Conservation (phyloP, 2,888 invertebrate species). For the Pogonocherus hispidulus region DNA sequence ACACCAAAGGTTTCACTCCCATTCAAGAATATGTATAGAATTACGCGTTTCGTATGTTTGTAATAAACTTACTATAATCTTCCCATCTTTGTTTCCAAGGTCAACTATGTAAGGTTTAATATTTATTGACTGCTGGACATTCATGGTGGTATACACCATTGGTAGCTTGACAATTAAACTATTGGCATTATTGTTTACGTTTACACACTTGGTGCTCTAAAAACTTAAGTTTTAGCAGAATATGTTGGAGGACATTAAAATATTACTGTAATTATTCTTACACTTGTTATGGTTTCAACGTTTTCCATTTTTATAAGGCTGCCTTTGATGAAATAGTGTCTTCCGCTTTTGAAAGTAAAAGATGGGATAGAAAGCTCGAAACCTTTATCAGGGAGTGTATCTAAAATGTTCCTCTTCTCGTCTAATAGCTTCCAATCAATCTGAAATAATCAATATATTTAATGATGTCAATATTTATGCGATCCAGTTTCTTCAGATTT, state of each 20-base stretch:
- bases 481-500: too few species aligned
- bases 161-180: conserved; percentile 12
- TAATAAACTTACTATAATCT: conserved; percentile 17
- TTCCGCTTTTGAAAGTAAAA: conserved; percentile 10
- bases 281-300: not conserved
- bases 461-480: too few species aligned
- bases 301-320: not conserved
- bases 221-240: not conserved
- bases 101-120: conserved; percentile 8
- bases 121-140: conserved; percentile 5
- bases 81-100: conserved; percentile 34
- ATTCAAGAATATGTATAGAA: too few species aligned
- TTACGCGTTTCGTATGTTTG: too few species aligned
- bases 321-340: not conserved
- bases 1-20: too few species aligned
- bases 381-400: conserved; percentile 3
- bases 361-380: conserved; percentile 1
- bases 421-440: conserved; percentile 9
- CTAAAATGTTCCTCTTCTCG: not conserved
- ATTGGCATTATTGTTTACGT: not conserved
- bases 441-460: not conserved
- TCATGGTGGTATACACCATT: conserved; percentile 7
- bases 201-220: not conserved
- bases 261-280: not conserved
- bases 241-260: not conserved